Conservation (phyloP, 2,888 invertebrate species). For the Tipula vernalis region DNA sequence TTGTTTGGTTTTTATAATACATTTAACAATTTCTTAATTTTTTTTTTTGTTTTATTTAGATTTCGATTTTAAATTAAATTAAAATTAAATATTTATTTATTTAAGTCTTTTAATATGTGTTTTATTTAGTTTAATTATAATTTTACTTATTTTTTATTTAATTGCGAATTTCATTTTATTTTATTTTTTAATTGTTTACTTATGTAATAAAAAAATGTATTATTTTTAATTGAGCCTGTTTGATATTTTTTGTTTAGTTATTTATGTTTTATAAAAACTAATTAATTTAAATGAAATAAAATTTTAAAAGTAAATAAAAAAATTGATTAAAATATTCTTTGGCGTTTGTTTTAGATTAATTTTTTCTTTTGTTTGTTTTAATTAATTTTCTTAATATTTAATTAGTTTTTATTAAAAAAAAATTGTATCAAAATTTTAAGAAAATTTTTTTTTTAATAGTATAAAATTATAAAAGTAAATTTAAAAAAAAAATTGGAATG, state of each 20-base stretch:
- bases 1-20: background rate
- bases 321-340: background rate
- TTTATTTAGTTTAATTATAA: background rate
- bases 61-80: background rate
- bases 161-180: background rate
- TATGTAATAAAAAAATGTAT: background rate
- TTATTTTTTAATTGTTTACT: background rate
- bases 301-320: background rate
- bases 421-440: background rate
- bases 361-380: background rate
- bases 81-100: background rate
- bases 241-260: background rate
- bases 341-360: background rate
- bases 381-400: background rate
- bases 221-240: background rate
- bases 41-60: background rate
- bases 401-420: background rate
- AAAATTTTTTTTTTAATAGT: background rate
- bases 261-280: background rate
- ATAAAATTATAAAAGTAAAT: background rate
- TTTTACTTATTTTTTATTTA: background rate
- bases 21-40: background rate
- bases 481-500: background rate
- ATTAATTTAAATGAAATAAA: background rate
- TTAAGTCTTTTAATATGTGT: slow-evolving; percentile 4